Conservation (phyloP, 2,113 vertebrate genomes). For the Paradisaea rubra region DNA sequence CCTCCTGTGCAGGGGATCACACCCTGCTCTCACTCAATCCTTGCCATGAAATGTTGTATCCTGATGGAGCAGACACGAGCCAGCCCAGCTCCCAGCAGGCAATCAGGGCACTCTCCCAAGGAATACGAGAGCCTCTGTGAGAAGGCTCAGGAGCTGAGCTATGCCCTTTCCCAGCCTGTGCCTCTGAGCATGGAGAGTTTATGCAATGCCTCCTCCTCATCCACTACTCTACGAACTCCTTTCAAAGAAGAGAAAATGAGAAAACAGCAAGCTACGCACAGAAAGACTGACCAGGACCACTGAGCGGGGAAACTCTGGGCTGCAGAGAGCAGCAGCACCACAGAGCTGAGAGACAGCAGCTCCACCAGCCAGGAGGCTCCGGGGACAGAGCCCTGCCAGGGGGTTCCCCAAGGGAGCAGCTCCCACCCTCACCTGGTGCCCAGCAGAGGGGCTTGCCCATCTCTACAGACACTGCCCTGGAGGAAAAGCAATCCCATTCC, state of each 20-base stretch:
- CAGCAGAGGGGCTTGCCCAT: background rate
- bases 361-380: background rate
- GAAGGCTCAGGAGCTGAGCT: background rate
- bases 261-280: fast-evolving
- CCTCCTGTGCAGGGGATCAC: background rate
- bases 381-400: fast-evolving
- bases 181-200: background rate
- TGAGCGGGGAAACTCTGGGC: background rate
- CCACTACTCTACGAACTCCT: background rate
- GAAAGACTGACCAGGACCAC: background rate
- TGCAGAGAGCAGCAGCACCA: background rate
- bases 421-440: background rate
- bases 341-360: background rate
- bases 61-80: background rate
- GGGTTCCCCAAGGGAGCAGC: background rate
- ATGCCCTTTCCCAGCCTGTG: background rate
- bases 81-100: background rate
- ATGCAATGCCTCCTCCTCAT: background rate
- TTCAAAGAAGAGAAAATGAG: background rate
- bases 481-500: background rate
- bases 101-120: fast-evolving
- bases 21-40: background rate
- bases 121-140: fast-evolving
- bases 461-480: background rate
- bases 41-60: background rate